Evolutionary conservation across 2,797 vertebrate genomes (phyloP).

Genomic region (Molossus molossus): DNA sequence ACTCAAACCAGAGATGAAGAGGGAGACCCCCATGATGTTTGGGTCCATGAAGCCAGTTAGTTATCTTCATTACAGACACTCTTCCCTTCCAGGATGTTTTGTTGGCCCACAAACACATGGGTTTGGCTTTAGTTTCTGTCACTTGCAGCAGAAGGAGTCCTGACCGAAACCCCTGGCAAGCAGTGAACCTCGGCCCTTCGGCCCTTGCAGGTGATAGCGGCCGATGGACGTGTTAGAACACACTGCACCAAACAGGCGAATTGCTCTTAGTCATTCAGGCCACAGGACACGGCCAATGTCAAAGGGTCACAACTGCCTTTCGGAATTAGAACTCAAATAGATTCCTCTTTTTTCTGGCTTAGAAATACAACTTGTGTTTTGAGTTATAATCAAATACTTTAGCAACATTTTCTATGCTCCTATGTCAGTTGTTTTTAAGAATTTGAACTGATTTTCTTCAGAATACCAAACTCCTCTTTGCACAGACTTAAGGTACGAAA

Average conservation of each 20-base stretch:
- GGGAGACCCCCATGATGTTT: neutral
- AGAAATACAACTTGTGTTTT: conserved; percentile 76
- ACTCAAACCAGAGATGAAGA: neutral
- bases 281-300: neutral
- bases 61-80: neutral
- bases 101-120: neutral
- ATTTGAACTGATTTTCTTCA: conserved; percentile 72
- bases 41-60: neutral
- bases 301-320: conserved; percentile 10
- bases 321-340: neutral
- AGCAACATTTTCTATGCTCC: conserved; percentile 73
- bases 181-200: neutral
- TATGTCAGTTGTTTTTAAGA: conserved; percentile 70
- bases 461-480: conserved; percentile 56
- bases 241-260: neutral
- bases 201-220: neutral
- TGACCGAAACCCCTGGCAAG: neutral
- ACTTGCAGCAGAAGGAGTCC: neutral
- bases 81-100: neutral
- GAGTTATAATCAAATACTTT: conserved; percentile 72
- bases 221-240: neutral
- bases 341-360: conserved; percentile 57
- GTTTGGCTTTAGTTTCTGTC: conserved; percentile 18
- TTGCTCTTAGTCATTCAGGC: neutral
- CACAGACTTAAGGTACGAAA: conserved; percentile 53